These are phyloP conservation scores for Eutolmus rufibarbis DNA, from an alignment of 2,888 invertebrate genomes.

Conservation along the genomic window DNA sequence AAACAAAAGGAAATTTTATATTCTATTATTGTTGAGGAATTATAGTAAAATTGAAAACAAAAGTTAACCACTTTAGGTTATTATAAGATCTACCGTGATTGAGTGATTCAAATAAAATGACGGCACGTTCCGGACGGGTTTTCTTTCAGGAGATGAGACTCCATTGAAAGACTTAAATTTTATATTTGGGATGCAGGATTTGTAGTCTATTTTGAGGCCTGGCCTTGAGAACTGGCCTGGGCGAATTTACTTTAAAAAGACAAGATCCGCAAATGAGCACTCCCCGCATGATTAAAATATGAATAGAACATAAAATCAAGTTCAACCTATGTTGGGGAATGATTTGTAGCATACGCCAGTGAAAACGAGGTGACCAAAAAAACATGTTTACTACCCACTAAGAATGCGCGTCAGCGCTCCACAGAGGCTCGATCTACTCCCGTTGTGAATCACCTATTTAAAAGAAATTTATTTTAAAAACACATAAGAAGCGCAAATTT, in stretches of 20 bases:
- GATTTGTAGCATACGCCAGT: neutral
- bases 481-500: conserved; percentile 30
- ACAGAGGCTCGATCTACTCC: conserved; percentile 8
- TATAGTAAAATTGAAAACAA: neutral
- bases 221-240: neutral
- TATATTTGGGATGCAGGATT: neutral
- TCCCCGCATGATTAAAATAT: neutral
- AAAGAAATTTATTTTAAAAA: conserved; percentile 28
- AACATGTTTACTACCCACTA: conserved; percentile 25
- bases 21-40: neutral
- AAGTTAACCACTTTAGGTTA: neutral
- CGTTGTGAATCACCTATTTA: conserved; percentile 28
- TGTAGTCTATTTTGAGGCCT: neutral
- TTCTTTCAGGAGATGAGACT: neutral
- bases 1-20: neutral
- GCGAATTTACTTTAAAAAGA: neutral
- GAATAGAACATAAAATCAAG: conserved; percentile 13
- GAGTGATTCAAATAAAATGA: neutral
- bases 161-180: neutral
- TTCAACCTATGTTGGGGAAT: neutral
- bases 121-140: neutral
- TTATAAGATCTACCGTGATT: neutral
- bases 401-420: neutral
- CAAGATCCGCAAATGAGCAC: neutral
- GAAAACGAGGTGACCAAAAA: neutral